These are phyloP conservation scores for Lepus townsendii DNA, from an alignment of 2,797 vertebrate genomes.

Conservation along the genomic window DNA sequence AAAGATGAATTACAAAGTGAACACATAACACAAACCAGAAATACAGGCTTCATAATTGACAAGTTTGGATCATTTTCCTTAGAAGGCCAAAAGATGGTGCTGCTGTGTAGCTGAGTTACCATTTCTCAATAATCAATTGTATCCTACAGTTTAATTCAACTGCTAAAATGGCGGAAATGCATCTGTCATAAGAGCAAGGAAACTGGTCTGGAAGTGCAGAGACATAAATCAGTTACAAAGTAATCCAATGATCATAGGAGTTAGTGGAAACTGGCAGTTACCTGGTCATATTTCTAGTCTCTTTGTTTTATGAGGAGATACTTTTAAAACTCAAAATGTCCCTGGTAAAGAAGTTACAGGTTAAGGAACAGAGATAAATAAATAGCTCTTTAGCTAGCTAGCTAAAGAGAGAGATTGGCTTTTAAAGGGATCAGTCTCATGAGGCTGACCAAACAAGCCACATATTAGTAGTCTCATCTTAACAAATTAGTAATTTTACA, in stretches of 20 bases:
- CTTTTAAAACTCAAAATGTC: conserved; percentile 44
- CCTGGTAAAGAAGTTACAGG: neutral
- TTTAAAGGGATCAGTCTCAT: neutral
- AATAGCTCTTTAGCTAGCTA: too few relatives aligned
- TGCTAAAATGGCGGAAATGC: conserved; percentile 71
- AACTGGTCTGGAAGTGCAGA: neutral
- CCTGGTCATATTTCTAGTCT: neutral
- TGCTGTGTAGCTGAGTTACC: conserved; percentile 74
- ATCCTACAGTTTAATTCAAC: conserved; percentile 46
- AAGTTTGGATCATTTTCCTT: conserved; percentile 64
- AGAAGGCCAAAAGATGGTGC: conserved; percentile 81
- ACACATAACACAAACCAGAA: neutral
- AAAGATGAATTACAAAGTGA: neutral
- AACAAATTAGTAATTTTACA: neutral
- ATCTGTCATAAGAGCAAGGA: conserved; percentile 62
- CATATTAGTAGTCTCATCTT: neutral
- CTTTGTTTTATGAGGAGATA: neutral
- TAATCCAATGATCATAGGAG: neutral
- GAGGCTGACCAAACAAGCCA: neutral
- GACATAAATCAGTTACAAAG: conserved; percentile 57
- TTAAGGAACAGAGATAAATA: neutral
- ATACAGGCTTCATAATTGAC: neutral
- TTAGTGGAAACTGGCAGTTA: conserved; percentile 17
- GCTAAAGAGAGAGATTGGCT: neutral
- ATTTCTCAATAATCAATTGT: conserved; percentile 23